phyloP scores from a whole-genome alignment of 1,140 invertebrate species.

The Drosophila ohnishii region DNA sequence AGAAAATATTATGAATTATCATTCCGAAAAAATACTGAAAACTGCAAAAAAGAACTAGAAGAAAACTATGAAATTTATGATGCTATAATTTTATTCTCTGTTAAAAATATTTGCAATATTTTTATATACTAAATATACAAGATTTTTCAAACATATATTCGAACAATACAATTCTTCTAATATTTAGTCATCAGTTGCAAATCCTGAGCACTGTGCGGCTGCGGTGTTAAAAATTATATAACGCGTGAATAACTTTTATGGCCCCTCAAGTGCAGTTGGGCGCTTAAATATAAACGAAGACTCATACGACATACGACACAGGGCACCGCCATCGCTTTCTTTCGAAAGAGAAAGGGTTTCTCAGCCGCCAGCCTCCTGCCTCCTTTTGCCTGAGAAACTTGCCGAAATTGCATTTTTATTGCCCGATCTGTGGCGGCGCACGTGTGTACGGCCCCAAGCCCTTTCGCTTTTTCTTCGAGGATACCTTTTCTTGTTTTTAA shows the following conservation, averaged over 20 bases:
- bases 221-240: conserved; percentile 52
- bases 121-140: too few relatives aligned
- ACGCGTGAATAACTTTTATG: conserved; percentile 69
- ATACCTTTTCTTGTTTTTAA: conserved; percentile 29
- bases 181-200: neutral
- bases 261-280: conserved; percentile 60
- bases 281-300: conserved; percentile 32
- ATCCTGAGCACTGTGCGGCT: conserved; percentile 4
- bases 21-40: neutral
- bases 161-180: neutral
- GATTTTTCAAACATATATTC: too few relatives aligned
- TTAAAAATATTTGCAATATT: too few relatives aligned
- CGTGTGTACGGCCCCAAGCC: conserved; percentile 69
- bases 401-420: conserved; percentile 76
- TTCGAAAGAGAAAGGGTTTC: conserved; percentile 81
- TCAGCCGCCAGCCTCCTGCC: conserved; percentile 8
- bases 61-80: too few relatives aligned
- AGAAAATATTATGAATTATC: neutral
- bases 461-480: conserved; percentile 76
- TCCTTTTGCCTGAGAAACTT: conserved; percentile 60
- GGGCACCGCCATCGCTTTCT: conserved; percentile 59
- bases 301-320: conserved; percentile 39
- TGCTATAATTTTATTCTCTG: too few relatives aligned
- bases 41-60: too few relatives aligned
- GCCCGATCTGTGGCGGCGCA: conserved; percentile 55